Evolutionary conservation across 2,888 invertebrate genomes (phyloP).

Genomic region (Leucophenga montana): DNA sequence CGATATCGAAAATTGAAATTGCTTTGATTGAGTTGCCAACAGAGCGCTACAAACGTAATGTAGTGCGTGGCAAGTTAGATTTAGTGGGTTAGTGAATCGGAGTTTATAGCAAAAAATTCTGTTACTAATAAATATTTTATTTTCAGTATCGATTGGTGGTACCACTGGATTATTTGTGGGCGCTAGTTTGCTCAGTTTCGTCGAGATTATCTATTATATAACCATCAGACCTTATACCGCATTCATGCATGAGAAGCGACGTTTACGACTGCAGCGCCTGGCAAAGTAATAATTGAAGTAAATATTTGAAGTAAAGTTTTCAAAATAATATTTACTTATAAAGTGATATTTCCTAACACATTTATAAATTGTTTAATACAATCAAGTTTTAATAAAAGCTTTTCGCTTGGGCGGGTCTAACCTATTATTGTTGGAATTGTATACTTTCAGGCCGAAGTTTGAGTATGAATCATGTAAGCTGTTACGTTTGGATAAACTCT

Average conservation of each 20-base stretch:
- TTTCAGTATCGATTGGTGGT: conserved; percentile 79
- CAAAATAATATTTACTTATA: too few relatives aligned
- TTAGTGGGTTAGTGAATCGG: conserved; percentile 78
- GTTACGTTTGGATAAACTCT: neutral
- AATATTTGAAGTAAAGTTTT: too few relatives aligned
- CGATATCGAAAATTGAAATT: conserved; percentile 76
- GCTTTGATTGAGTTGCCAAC: conserved; percentile 79
- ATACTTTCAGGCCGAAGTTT: too few relatives aligned
- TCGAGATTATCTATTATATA: conserved; percentile 78
- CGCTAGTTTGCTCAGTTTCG: conserved; percentile 80
- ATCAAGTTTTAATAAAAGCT: too few relatives aligned
- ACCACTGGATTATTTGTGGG: conserved; percentile 80
- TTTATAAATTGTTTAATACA: too few relatives aligned
- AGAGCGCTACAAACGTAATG: conserved; percentile 82
- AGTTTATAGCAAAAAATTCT: neutral
- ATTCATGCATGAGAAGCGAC: conserved; percentile 55
- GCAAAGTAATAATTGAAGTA: too few relatives aligned
- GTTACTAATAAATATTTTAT: conserved; percentile 29
- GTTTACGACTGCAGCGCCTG: conserved; percentile 34
- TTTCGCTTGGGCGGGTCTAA: too few relatives aligned
- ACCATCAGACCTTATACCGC: conserved; percentile 71
- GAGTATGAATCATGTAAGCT: neutral
- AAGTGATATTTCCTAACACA: too few relatives aligned
- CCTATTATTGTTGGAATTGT: too few relatives aligned
- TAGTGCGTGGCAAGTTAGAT: conserved; percentile 82